Evolutionary conservation across 1,140 invertebrate species (phyloP).

Genomic region (Trichoplusia ni): DNA sequence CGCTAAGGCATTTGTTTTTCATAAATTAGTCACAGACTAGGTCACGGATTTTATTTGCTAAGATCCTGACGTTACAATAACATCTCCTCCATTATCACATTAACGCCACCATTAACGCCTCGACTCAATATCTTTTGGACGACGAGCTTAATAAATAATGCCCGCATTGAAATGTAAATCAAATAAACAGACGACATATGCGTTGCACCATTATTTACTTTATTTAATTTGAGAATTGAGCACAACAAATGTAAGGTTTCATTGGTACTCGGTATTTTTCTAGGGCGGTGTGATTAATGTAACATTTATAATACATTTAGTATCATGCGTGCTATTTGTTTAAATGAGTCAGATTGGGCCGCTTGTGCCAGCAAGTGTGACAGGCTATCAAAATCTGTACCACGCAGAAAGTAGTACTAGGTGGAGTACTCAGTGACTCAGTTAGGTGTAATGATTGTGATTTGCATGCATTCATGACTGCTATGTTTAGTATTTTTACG

Average conservation of each 20-base stretch:
- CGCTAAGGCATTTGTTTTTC: too few species aligned
- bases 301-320: neutral
- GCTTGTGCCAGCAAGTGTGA: neutral
- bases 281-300: neutral
- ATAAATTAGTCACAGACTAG: too few species aligned
- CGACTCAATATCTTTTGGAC: too few species aligned
- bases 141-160: neutral
- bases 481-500: neutral
- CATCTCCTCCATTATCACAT: too few species aligned
- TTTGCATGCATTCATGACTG: neutral
- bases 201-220: neutral
- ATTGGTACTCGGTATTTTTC: neutral
- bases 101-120: neutral
- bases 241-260: slow-evolving; percentile 5
- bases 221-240: slow-evolving; percentile 2
- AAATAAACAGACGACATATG: neutral
- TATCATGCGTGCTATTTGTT: neutral
- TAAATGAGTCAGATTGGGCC: neutral
- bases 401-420: neutral
- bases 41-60: too few species aligned
- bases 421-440: neutral
- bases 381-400: neutral
- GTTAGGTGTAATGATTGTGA: neutral
- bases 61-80: too few species aligned
- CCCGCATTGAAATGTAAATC: neutral